phyloP scores from a whole-genome alignment of 2,888 invertebrate species.

The Eulithis testata region DNA sequence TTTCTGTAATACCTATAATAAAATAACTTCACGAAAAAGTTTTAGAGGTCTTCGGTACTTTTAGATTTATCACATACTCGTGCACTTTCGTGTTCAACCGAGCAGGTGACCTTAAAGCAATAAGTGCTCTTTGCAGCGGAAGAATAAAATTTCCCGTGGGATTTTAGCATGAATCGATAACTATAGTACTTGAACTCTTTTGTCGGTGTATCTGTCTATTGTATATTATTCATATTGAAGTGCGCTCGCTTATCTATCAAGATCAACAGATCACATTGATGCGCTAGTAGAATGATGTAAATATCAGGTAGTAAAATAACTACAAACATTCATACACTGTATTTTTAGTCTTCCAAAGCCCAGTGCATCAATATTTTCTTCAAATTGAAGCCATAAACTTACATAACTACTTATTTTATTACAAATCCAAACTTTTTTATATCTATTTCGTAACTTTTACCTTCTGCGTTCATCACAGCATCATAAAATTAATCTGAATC shows the following conservation, averaged over 20 bases:
- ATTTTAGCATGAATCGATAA: conserved; percentile 39
- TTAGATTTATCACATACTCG: conserved; percentile 28
- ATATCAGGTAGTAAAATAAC: background rate
- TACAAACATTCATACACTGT: too few relatives aligned
- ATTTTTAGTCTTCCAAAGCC: background rate
- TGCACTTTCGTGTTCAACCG: conserved; percentile 26
- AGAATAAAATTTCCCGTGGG: conserved; percentile 48
- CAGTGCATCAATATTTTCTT: background rate
- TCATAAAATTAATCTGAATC: conserved; percentile 44
- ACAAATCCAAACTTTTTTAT: conserved; percentile 26
- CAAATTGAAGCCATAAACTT: background rate
- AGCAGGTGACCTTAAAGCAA: conserved; percentile 37
- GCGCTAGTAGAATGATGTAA: background rate
- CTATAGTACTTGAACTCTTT: conserved; percentile 32
- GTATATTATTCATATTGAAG: conserved; percentile 27
- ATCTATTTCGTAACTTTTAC: conserved; percentile 27
- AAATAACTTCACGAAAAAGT: conserved; percentile 13
- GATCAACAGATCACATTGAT: conserved; percentile 18
- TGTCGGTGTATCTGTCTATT: conserved; percentile 32
- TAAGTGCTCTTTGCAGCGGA: conserved; percentile 39
- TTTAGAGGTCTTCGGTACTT: conserved; percentile 19
- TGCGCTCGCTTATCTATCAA: conserved; percentile 20
- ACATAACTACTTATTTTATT: conserved; percentile 16
- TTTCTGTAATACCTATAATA: background rate
- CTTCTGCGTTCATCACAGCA: conserved; percentile 29